A percentile compares a stretch with the other conserved stretches of the same genome.
These are phyloP conservation scores for Artibeus jamaicensis DNA, from an alignment of 2,797 vertebrate genomes.

Conservation along the genomic window DNA sequence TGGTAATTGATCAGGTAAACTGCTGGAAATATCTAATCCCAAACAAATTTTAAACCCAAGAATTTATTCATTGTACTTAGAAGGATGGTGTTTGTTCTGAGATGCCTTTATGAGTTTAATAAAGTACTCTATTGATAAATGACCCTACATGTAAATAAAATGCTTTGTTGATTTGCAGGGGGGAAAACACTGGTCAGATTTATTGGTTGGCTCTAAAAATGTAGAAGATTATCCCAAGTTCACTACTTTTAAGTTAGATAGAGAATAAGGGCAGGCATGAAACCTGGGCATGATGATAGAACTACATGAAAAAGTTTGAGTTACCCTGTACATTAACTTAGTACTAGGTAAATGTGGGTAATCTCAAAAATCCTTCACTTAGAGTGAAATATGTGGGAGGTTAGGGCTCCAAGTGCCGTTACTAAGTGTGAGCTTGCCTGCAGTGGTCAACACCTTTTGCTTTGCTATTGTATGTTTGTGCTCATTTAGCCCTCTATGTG, in stretches of 20 bases:
- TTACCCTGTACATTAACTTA: not conserved
- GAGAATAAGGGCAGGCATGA: not conserved
- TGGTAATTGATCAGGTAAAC: not conserved
- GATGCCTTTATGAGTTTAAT: constrained; percentile 38
- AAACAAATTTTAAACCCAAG: constrained; percentile 3
- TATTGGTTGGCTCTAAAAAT: constrained; percentile 36
- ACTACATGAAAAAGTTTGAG: not conserved
- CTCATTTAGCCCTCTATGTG: not conserved
- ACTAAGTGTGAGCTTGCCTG: not conserved
- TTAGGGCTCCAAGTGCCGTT: not conserved
- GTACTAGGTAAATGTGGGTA: not conserved
- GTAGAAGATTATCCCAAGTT: not conserved
- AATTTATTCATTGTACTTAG: not conserved
- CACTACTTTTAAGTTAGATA: constrained; percentile 46
- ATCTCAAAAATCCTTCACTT: not conserved
- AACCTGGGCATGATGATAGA: not conserved
- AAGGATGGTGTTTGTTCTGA: constrained; percentile 28
- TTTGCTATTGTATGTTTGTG: not conserved
- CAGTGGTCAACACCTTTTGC: not conserved
- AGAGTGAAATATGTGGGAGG: not conserved
- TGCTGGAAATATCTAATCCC: not conserved
- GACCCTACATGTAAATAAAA: constrained; percentile 30
- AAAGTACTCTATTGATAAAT: constrained; percentile 47
- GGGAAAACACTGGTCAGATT: not conserved
- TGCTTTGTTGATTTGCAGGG: not conserved